Base-by-base conservation (phyloP, 2,797 vertebrate species). In the Atherinosoma microstoma region DNA sequence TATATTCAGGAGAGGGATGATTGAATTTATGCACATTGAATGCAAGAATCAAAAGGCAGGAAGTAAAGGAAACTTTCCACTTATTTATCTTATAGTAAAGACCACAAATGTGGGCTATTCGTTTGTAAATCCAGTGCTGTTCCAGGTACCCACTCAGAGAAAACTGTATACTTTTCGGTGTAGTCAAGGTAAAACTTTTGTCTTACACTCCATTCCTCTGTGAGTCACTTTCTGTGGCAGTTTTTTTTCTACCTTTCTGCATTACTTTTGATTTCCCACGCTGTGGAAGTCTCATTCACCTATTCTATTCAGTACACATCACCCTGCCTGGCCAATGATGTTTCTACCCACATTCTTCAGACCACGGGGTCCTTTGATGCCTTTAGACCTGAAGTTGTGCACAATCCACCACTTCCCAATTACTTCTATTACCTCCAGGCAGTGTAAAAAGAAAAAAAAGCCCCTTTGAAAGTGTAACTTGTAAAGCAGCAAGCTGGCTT, bases 1-100 rank as follows among this genome's bases (percentile, higher is more conserved):
- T 88, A 78, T 75, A 79, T 85, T 85, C 76, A 83, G 83, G 71
- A 38, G 35, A 78, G 24, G 15, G 20, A 22, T 66, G 58, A 66
- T 75, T 86, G 1, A 79, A 81, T 87, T 42, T 76, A 85, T 85
- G 85, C 30, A 88, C 40, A 58, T n/a, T 24, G 72, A 76, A 72
- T 16, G 20, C 45, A 30, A 6, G 34, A 58, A 63, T 63, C 56
- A 53, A 70, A 67, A 60, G 36, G 16, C 11, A 32, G n/a, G 34
- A 51, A 6, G 49, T 73, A 47, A 77, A 70, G 36, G n/a, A 67
- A 79, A 82, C 20, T 70, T 22, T 27, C 12, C 0, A 64, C 53
- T 47, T 58, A 59, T 73, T 75, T 59, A 1, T 29, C 56, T 49
- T 27, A n/a, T 27, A 35, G 27, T 49, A 36, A 4, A 2, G 51